Percentiles rank a stretch among this genome's conserved stretches.
Evolutionary conservation across 2,888 invertebrate genomes (phyloP).

Genomic region (Parasteatoda lunata): DNA sequence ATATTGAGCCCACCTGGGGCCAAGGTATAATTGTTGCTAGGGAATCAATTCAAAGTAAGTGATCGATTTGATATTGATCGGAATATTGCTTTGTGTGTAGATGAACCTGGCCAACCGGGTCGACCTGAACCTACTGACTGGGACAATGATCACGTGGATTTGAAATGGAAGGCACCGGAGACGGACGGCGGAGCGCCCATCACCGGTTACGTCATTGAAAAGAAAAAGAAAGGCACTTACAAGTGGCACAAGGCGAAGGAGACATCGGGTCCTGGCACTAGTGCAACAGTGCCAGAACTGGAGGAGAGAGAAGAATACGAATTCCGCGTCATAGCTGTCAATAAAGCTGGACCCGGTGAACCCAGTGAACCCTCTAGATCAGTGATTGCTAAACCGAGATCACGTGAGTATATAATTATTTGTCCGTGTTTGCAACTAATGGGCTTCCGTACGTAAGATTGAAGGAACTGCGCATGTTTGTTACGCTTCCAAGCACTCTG

Average conservation of each 20-base stretch:
- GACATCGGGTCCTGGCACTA: conserved; percentile 91
- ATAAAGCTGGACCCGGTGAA: conserved; percentile 76
- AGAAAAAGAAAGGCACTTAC: conserved; percentile 75
- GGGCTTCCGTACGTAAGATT: too few species aligned
- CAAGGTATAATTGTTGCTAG: too few species aligned
- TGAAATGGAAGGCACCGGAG: conserved; percentile 94
- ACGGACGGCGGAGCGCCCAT: conserved; percentile 93
- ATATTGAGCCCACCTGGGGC: too few species aligned
- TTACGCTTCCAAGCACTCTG: too few species aligned
- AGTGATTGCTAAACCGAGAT: conserved; percentile 87
- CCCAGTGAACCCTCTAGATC: conserved; percentile 82
- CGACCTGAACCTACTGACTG: conserved; percentile 93
- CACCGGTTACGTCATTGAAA: conserved; percentile 86
- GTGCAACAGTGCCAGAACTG: conserved; percentile 90
- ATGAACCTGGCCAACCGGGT: conserved; percentile 94
- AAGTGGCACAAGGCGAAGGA: conserved; percentile 92
- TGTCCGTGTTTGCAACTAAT: not conserved
- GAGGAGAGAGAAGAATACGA: conserved; percentile 80
- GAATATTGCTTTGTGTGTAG: conserved; percentile 75
- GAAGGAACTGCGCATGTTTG: too few species aligned
- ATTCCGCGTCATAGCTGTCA: conserved; percentile 75
- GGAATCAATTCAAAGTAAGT: not conserved
- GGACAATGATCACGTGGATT: conserved; percentile 96
- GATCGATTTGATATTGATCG: too few species aligned
- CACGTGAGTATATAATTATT: conserved; percentile 71